Base-by-base conservation (phyloP, 2,113 vertebrate species). In the Tylochromis polylepis region DNA sequence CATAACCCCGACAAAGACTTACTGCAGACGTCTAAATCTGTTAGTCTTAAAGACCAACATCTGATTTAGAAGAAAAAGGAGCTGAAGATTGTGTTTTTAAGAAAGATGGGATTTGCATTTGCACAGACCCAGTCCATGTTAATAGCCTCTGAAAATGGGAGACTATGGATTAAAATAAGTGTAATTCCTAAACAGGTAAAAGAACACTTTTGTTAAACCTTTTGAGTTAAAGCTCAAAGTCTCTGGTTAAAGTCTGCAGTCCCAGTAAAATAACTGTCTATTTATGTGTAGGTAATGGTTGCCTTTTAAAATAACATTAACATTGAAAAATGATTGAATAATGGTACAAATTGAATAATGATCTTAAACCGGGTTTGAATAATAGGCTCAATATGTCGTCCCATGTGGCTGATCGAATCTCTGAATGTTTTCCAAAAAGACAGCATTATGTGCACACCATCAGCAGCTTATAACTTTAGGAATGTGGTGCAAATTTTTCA, bases 391-490 rank as follows among this genome's bases (percentile, higher is more conserved):
- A 75, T 29, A 49, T 75, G 29, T 75, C 1, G 3, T 49, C 43
- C 16, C 43, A 29, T 75, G 43, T 51, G 15, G 22, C 67, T 72
- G 43, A 75, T 75, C 24, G 16, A 75, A 75, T 75, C 24, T 29
- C 16, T 29, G 43, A 49, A 29, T 49, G 43, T 51, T 11, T 29
- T 75, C 24, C 43, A 29, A 75, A 49, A 20, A 22, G 70, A 29
- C 15, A 80, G 77, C 41, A 24, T 65, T 31, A 29, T 24, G 20
- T 79, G 38, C 51, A 65, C 51, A 46, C 72, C 60, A 79, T 83
- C 79, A 49, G 56, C 10, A 16, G 62, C 43, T 59, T 84, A 59
- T 88, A 88, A 89, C 87, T 91, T 75, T 55, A 79, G n/a, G 79
- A 91, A 83, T 80, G 82, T 18, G 65, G 82, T 83, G 56, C 81